A percentile compares a stretch with the other conserved stretches of the same genome.
Conservation (phyloP, 2,113 vertebrate species). For the Tachycineta bicolor region DNA sequence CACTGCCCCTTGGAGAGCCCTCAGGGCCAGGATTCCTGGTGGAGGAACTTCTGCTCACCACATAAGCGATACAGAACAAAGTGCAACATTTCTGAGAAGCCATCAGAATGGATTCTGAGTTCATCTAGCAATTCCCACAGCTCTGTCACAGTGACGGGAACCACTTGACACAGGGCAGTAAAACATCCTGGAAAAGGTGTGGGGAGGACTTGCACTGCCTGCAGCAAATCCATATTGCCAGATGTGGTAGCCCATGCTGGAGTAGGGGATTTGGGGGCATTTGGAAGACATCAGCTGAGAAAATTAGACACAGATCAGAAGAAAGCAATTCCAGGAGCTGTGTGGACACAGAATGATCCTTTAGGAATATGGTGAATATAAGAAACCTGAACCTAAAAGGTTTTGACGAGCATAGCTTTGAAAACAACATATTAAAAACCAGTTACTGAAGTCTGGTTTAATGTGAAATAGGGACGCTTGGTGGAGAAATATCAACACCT, state of each 20-base stretch:
- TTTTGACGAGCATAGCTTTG: background rate
- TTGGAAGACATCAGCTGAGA: background rate
- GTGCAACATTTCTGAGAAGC: background rate
- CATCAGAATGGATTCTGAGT: background rate
- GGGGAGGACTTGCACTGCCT: background rate
- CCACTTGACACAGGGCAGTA: background rate
- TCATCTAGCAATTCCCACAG: background rate
- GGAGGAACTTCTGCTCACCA: background rate
- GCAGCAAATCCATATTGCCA: background rate
- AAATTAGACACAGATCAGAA: background rate
- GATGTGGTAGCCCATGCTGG: background rate
- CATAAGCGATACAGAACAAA: rapidly evolving
- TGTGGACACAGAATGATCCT: background rate
- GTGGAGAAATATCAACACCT: background rate
- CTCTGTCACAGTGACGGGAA: background rate
- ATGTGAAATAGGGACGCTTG: background rate
- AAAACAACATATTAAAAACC: background rate
- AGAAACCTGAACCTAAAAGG: background rate
- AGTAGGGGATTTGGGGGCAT: background rate
- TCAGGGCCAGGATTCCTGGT: background rate
- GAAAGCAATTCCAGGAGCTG: background rate
- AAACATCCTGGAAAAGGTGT: background rate
- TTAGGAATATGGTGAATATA: background rate
- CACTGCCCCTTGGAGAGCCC: background rate
- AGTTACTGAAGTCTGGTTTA: background rate